phyloP scores from a whole-genome alignment of 2,797 vertebrate genomes.

The Sparus aurata region DNA sequence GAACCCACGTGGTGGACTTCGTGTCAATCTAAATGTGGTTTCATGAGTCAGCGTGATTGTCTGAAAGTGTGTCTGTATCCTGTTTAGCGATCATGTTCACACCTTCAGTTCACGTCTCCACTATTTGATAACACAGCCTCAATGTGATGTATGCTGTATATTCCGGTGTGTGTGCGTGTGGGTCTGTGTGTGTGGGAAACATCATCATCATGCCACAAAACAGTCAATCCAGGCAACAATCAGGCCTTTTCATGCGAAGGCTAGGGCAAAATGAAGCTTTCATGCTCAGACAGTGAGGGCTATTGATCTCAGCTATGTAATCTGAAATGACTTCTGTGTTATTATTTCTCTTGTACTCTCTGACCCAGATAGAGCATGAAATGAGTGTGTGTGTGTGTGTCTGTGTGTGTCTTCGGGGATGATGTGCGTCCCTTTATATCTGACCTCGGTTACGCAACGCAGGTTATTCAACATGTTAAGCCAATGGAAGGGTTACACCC shows the following conservation, averaged over 20 bases:
- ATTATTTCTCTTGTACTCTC: slow-evolving; percentile 71
- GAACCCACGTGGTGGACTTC: background rate
- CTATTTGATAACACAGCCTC: slow-evolving; percentile 12
- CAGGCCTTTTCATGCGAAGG: slow-evolving; percentile 62
- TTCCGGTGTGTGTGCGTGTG: background rate
- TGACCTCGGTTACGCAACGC: slow-evolving; percentile 78
- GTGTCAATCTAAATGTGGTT: slow-evolving; percentile 10
- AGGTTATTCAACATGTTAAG: slow-evolving; percentile 78
- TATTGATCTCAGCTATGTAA: slow-evolving; percentile 76
- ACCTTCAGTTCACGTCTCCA: slow-evolving; percentile 5
- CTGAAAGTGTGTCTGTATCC: slow-evolving; percentile 24
- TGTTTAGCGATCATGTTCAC: slow-evolving; percentile 24
- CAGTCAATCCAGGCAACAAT: slow-evolving; percentile 63
- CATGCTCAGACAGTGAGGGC: slow-evolving; percentile 65
- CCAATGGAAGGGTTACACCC: slow-evolving; percentile 59
- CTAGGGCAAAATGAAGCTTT: slow-evolving; percentile 62
- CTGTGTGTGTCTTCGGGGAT: slow-evolving; percentile 62
- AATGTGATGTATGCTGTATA: slow-evolving; percentile 1
- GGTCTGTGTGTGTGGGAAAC: slow-evolving; percentile 25
- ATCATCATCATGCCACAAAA: slow-evolving; percentile 58
- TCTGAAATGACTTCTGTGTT: slow-evolving; percentile 71
- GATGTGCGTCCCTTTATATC: slow-evolving; percentile 74
- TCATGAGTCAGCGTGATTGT: background rate
- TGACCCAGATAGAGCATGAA: slow-evolving; percentile 71
- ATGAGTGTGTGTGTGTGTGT: slow-evolving; percentile 57